phyloP scores from a whole-genome alignment of 2,113 vertebrate genomes.

The Ursus arctos region DNA sequence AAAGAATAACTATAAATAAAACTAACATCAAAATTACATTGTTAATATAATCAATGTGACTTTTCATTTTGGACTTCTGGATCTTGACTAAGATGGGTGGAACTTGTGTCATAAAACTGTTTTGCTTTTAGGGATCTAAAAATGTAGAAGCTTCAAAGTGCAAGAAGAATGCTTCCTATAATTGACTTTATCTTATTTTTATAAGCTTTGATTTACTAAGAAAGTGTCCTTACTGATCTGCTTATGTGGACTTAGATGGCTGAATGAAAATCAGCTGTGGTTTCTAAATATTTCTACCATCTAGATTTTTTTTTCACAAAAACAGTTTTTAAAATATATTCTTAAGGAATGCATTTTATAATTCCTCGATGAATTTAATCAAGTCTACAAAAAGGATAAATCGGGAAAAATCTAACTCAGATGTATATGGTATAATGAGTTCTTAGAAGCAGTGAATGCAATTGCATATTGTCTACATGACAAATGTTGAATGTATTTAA shows the following conservation, averaged over 20 bases:
- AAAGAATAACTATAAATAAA: constrained; percentile 36
- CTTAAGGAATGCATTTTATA: constrained; percentile 33
- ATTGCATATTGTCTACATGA: background rate
- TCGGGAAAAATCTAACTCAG: constrained; percentile 13
- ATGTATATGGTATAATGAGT: background rate
- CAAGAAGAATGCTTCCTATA: background rate
- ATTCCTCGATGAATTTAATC: constrained; percentile 53
- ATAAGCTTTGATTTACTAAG: constrained; percentile 1
- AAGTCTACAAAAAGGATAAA: background rate
- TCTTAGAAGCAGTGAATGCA: background rate
- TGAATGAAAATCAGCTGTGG: background rate
- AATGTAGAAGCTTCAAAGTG: background rate
- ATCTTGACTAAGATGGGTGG: background rate
- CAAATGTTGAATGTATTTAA: constrained; percentile 48
- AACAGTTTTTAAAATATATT: constrained; percentile 43
- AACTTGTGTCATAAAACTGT: background rate
- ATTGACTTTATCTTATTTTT: constrained; percentile 37
- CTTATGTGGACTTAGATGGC: background rate
- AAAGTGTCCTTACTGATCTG: constrained; percentile 40
- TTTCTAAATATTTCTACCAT: constrained; percentile 65
- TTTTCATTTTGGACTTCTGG: constrained; percentile 1
- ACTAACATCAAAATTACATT: background rate
- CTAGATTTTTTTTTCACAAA: constrained; percentile 54
- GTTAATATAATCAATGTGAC: background rate
- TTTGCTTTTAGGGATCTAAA: constrained; percentile 10